phyloP scores from a whole-genome alignment of 2,888 invertebrate species.

The Troglohyphantes excavatus region DNA sequence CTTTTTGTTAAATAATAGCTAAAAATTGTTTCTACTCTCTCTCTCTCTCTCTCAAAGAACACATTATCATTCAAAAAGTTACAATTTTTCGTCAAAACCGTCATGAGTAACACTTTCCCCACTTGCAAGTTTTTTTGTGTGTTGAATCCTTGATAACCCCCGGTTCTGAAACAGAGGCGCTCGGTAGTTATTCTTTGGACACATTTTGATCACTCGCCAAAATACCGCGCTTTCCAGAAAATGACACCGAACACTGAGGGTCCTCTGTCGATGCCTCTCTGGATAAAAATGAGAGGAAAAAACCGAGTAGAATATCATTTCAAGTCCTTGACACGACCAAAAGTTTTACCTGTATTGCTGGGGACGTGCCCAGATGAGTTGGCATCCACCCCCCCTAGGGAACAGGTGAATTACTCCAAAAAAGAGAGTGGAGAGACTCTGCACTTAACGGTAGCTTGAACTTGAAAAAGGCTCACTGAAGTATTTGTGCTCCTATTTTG shows the following conservation, averaged over 20 bases:
- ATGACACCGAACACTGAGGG: background rate
- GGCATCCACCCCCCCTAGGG: slow-evolving; percentile 10
- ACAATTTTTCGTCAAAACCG: too few species aligned
- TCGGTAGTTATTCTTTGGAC: slow-evolving; percentile 24
- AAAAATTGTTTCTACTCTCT: too few species aligned
- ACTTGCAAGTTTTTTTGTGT: too few species aligned
- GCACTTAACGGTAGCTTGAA: slow-evolving; percentile 52
- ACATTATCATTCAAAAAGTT: too few species aligned
- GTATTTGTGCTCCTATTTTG: slow-evolving; percentile 23
- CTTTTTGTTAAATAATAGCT: too few species aligned
- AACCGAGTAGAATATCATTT: background rate
- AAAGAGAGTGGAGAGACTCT: slow-evolving; percentile 25
- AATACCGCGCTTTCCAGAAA: slow-evolving; percentile 13
- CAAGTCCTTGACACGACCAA: slow-evolving; percentile 52
- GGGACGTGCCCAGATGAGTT: slow-evolving; percentile 55
- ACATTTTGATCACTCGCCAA: slow-evolving; percentile 37
- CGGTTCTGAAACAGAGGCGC: background rate
- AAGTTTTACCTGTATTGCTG: slow-evolving; percentile 5
- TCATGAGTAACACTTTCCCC: too few species aligned
- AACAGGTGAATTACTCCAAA: slow-evolving; percentile 51
- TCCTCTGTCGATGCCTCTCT: slow-evolving; percentile 49
- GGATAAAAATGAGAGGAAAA: background rate
- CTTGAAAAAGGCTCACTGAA: background rate
- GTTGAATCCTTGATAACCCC: background rate
- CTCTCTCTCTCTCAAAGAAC: too few species aligned